Evolutionary conservation across 2,888 invertebrate genomes (phyloP), one percentile per base, ranked within the genome.

Genomic region (Lasioglossum calceatum): DNA sequence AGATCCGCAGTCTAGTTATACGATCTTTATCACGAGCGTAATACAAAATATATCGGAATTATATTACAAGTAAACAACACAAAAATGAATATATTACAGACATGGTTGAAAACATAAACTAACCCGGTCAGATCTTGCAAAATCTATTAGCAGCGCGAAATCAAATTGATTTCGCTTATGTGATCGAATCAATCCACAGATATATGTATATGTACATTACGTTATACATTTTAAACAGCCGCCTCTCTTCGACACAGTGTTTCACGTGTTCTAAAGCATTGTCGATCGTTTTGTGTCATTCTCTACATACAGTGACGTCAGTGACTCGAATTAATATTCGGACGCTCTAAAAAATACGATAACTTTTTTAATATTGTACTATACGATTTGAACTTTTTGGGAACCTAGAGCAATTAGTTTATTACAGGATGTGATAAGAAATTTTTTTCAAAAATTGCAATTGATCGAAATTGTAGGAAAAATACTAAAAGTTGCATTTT

Each of bases 111-210:
- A 58, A 82, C 70, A 75, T 88, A 88, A 88, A 81, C 82, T 85
- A 86, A 79, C 83, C 83, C 67, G n/a, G 58, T 89, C 79, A 84
- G 89, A 87, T 87, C 81, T 89, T 75, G 82, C 50, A 72, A 75
- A 89, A 82, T 84, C 74, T 84, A 58, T 74, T 84, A 77, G 73
- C 82, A 81, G 36, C 74, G 36, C 72, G 50, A 72, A 86, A 83
- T 86, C 73, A 75, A 82, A 89, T 90, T 86, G 80, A 84, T 79
- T n/a, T 86, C 74, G 61, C 67, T 74, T 79, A 75, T 54, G 67
- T 78, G 71, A 84, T 74, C 71, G 36, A 79, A 82, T 73, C 76
- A 85, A 78, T 79, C 81, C 79, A 77, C 61, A 79, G 39, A 79
- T 64, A 50, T 82, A 89, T 58, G 23, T n/a, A 19, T 82, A 90